Conservation (phyloP, 2,797 vertebrate genomes). For the Enteromius treurensis region DNA sequence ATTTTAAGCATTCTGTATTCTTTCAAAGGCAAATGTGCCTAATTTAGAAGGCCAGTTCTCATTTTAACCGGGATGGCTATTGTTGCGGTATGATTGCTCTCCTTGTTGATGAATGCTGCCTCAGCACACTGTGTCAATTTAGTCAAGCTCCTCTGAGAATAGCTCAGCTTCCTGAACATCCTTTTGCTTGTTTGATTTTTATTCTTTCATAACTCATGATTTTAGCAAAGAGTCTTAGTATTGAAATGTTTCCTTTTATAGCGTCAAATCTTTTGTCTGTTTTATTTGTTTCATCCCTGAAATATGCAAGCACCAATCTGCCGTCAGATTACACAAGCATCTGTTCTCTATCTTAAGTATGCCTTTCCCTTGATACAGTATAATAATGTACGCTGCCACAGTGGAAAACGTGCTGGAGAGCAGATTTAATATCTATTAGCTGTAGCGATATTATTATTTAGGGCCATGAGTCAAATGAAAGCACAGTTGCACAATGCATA, state of each 20-base stretch:
- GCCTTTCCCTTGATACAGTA: constrained; percentile 10
- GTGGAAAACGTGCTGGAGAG: neutral
- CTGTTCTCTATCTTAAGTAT: constrained; percentile 33
- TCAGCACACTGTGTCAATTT: constrained; percentile 34
- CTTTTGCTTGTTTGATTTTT: constrained; percentile 15
- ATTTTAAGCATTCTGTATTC: neutral
- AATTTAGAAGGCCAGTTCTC: constrained; percentile 38
- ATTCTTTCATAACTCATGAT: constrained; percentile 22
- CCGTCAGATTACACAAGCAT: constrained; percentile 23
- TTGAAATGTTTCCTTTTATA: neutral
- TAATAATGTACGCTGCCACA: neutral
- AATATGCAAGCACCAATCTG: constrained; percentile 15
- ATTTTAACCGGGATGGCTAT: constrained; percentile 20
- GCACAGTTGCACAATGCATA: neutral
- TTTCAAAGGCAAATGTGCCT: constrained; percentile 14
- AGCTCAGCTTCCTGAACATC: constrained; percentile 27
- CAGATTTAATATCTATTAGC: constrained; percentile 25
- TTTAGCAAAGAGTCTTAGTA: constrained; percentile 4
- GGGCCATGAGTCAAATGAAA: neutral
- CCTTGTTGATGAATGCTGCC: constrained; percentile 26
- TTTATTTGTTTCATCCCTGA: neutral
- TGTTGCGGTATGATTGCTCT: constrained; percentile 29
- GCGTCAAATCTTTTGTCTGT: neutral
- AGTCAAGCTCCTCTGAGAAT: constrained; percentile 17
- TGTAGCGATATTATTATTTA: neutral